These are phyloP conservation scores for Hippocampus abdominalis DNA, from an alignment of 2,113 vertebrate species.

Conservation along the genomic window DNA sequence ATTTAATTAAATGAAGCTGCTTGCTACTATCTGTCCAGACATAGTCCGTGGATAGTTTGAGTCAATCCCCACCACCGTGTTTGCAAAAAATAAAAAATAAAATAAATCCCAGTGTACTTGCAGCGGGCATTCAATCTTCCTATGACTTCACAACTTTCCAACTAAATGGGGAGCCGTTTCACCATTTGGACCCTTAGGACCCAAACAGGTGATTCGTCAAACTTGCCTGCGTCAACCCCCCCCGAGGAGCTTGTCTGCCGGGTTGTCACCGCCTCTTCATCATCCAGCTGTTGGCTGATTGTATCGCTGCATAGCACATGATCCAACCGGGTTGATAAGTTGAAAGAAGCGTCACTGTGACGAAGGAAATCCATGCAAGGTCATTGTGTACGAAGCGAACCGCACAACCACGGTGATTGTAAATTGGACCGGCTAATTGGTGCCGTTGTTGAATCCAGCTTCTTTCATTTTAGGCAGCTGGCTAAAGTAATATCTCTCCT, in stretches of 20 bases:
- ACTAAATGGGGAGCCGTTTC: slow-evolving; percentile 17
- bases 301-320: slow-evolving; percentile 36
- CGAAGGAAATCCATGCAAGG: slow-evolving; percentile 53
- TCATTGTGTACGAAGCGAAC: slow-evolving; percentile 36
- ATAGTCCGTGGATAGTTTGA: not conserved
- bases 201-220: slow-evolving; percentile 16
- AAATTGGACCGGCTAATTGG: too few species aligned
- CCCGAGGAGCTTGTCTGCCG: slow-evolving; percentile 43
- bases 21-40: not conserved
- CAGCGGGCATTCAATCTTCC: not conserved
- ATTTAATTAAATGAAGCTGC: not conserved
- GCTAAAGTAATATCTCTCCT: too few species aligned
- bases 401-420: too few species aligned
- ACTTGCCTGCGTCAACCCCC: slow-evolving; percentile 9
- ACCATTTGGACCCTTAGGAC: slow-evolving; percentile 16
- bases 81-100: not conserved
- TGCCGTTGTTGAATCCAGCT: too few species aligned
- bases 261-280: slow-evolving; percentile 28
- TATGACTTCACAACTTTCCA: slow-evolving; percentile 2
- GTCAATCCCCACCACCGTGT: not conserved
- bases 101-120: not conserved
- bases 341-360: slow-evolving; percentile 39
- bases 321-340: slow-evolving; percentile 31
- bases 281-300: slow-evolving; percentile 27
- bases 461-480: too few species aligned